Evolutionary conservation across 1,140 invertebrate genomes (phyloP).

Genomic region (Drosophila nannoptera): DNA sequence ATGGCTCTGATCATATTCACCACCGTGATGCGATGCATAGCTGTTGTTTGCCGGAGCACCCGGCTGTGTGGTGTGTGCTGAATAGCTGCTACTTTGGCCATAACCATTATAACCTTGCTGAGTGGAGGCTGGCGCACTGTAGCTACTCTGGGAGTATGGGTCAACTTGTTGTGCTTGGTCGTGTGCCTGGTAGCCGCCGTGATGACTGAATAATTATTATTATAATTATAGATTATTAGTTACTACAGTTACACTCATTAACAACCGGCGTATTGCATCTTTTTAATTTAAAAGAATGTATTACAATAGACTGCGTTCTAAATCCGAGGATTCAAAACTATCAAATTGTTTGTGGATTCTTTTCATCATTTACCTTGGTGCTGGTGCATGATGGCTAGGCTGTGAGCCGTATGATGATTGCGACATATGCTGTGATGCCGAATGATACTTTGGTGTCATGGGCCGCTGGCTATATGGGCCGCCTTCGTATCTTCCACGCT

Average conservation of each 20-base stretch:
- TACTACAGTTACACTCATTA: too few relatives aligned
- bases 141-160: slow-evolving; percentile 72
- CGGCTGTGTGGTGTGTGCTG: slow-evolving; percentile 55
- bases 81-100: slow-evolving; percentile 66
- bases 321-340: too few relatives aligned
- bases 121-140: slow-evolving; percentile 55
- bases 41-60: slow-evolving; percentile 61
- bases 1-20: slow-evolving; percentile 77
- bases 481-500: slow-evolving; percentile 74
- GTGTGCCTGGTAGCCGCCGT: slow-evolving; percentile 68
- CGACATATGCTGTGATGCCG: slow-evolving; percentile 64
- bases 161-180: slow-evolving; percentile 74
- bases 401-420: slow-evolving; percentile 65
- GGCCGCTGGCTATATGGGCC: slow-evolving; percentile 74
- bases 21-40: slow-evolving; percentile 60
- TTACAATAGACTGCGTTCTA: too few relatives aligned
- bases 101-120: slow-evolving; percentile 75
- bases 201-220: slow-evolving; percentile 62
- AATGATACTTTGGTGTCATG: slow-evolving; percentile 75
- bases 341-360: too few relatives aligned
- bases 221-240: not conserved
- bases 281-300: too few relatives aligned
- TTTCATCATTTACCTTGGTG: slow-evolving; percentile 55
- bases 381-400: slow-evolving; percentile 63
- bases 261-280: too few relatives aligned